Evolutionary conservation across 2,888 invertebrate genomes (phyloP), one percentile per base, ranked within the genome.

Genomic region (Orthosia gracilis): DNA sequence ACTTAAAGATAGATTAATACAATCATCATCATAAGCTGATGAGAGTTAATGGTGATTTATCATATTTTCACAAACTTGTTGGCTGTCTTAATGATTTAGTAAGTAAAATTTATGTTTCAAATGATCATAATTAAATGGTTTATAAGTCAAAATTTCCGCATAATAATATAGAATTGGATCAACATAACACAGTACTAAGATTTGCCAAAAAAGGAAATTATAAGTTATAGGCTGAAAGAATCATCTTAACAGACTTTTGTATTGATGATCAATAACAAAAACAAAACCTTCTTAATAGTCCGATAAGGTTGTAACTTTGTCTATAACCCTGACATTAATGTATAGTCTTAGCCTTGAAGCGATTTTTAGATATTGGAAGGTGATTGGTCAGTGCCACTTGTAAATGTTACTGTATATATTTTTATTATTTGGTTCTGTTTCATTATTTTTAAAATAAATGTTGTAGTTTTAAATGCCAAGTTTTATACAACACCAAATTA

Each of bases 231-330:
- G 40, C 40, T 40, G 40, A 40, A 40, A 40, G 40, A 40, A 40
- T 40, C 9, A 9, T 40, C 40, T 40, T 40, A 40, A 12, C 15
- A 31, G 11, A 17, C 4, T 31, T 31, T 26, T 61, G 31, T 18
- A 45, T 15, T 70, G 1, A 18, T 23, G 15, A 18, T 4, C 12
- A 17, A 96, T 71, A 84, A 81, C 58, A 67, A 26, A 64, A 18
- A 58, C n/a, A 59, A 31, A n/a, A 12, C 15, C 59, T 40, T 66
- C 26, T 7, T 50, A 15, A 12, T 15, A 31, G 3, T 52, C 23
- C 45, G 11, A 21, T 71, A 55, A 47, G 17, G n/a, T n/a, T 67
- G 11, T 47, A 45, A 40, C 55, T 15, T 18, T 47, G 18, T n/a
- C 50, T 68, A 15, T 72, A 54, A 4, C 57, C 64, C 65, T 79